These are phyloP conservation scores for Hemicrepidius hirtus DNA, from an alignment of 2,888 invertebrate genomes.

Conservation along the genomic window DNA sequence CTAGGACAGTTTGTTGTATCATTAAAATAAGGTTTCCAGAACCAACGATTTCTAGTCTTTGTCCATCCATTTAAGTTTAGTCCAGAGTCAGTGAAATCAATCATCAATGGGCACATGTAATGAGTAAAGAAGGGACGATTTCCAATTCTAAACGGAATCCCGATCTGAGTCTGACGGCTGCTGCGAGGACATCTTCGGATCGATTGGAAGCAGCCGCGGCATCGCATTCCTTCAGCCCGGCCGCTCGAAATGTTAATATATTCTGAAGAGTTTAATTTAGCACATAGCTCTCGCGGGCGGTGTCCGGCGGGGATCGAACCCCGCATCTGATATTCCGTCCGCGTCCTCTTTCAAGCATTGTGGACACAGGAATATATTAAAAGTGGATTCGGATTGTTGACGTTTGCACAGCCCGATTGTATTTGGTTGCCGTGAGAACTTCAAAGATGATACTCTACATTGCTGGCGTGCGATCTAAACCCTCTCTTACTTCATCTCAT, in stretches of 20 bases:
- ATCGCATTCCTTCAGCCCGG: constrained; percentile 63
- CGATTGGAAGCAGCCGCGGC: constrained; percentile 59
- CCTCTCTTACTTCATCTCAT: constrained; percentile 42
- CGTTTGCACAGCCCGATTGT: constrained; percentile 66
- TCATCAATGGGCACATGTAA: constrained; percentile 41
- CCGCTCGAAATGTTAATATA: constrained; percentile 72
- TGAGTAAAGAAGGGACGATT: constrained; percentile 42
- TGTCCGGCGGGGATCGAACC: constrained; percentile 60
- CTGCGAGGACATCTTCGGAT: constrained; percentile 62
- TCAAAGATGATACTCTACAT: constrained; percentile 61
- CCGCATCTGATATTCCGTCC: constrained; percentile 70
- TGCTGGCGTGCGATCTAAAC: constrained; percentile 31
- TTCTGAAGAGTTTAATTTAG: constrained; percentile 73
- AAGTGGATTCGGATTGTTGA: constrained; percentile 72
- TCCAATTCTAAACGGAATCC: constrained; percentile 51
- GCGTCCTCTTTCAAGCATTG: constrained; percentile 69
- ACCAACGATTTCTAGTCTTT: background rate
- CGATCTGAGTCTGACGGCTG: constrained; percentile 44
- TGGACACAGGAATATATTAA: constrained; percentile 73
- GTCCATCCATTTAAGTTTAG: constrained; percentile 12
- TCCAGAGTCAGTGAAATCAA: constrained; percentile 20
- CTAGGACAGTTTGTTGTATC: no score
- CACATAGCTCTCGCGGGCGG: constrained; percentile 70
- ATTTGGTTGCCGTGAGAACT: constrained; percentile 62
- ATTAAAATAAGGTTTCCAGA: no score